Evolutionary conservation across 2,797 vertebrate genomes (phyloP), one percentile per base, ranked within the genome.

Genomic region (Sandelia bainsii): DNA sequence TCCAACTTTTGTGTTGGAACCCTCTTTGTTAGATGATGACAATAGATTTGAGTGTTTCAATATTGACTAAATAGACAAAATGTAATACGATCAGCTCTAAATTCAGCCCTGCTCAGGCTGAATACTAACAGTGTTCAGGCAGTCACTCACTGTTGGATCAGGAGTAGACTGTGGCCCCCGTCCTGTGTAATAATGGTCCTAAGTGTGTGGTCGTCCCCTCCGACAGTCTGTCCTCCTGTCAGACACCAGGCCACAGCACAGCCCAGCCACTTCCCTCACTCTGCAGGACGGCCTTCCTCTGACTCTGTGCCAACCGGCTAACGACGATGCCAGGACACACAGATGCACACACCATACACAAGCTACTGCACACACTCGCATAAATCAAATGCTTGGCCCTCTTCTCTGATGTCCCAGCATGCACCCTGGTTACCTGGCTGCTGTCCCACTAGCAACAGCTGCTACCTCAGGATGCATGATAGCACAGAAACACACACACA

Each of bases 371-470:
- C 78, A 73, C 82, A 51, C 80, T 17, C 74, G 37, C 66, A 83
- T 68, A 79, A 77, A 89, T 85, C 86, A 85, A 84, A 82, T 34
- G 67, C 68, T 77, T 84, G 83, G 86, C 84, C 70, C 66, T 79
- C 62, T 67, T 85, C 61, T 77, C 65, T 63, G 70, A 75, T 69
- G 73, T 85, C 90, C 89, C 92, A 89, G 89, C 80, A 83, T 91
- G 89, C 90, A 87, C 62, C 71, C 72, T 83, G 74, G 74, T 85
- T 79, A 85, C 69, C 79, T 91, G 89, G 91, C 87, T 65, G 49
- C 67, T 8, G 52, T 80, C 91, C 89, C 81, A 80, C 57, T 48
- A 87, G 83, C 84, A 91, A 85, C 91, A 92, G 90, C 90, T 91
- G 92, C 86, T 87, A 62, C 78, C 82, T 75, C 71, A 85, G 77